Evolutionary conservation across 2,888 invertebrate species (phyloP).

Genomic region (Apamea anceps): DNA sequence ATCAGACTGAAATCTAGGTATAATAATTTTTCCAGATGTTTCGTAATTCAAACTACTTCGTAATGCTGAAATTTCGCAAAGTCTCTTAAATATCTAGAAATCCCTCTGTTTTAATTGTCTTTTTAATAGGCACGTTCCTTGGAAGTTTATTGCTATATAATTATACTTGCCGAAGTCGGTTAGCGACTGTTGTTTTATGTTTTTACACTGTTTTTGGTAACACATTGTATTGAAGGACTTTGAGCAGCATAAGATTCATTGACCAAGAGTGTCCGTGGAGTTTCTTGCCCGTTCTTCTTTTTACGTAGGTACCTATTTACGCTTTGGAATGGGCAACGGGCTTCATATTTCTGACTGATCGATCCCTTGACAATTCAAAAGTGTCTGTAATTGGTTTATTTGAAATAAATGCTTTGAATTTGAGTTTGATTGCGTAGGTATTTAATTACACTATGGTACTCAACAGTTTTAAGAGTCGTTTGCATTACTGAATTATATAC

Average conservation of each 20-base stretch:
- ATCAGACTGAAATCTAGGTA: slow-evolving; percentile 26
- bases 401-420: no score
- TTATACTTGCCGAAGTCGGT: slow-evolving; percentile 65
- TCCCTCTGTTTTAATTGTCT: slow-evolving; percentile 67
- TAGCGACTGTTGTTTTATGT: slow-evolving; percentile 67
- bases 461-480: no score
- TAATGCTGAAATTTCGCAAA: slow-evolving; percentile 54
- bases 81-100: slow-evolving; percentile 47
- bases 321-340: no score
- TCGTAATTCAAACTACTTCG: slow-evolving; percentile 32
- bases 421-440: no score
- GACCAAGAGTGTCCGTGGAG: no score
- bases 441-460: no score
- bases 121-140: slow-evolving; percentile 69
- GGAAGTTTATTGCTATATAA: slow-evolving; percentile 72
- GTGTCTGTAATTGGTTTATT: no score
- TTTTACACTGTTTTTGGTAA: slow-evolving; percentile 49
- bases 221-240: slow-evolving; percentile 18
- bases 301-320: no score
- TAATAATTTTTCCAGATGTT: slow-evolving; percentile 41
- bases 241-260: not conserved
- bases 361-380: no score
- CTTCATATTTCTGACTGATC: no score
- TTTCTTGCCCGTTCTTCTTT: no score
- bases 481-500: no score